Evolutionary conservation across 2,797 vertebrate genomes (phyloP).

Genomic region (Leptatherina wallacei): DNA sequence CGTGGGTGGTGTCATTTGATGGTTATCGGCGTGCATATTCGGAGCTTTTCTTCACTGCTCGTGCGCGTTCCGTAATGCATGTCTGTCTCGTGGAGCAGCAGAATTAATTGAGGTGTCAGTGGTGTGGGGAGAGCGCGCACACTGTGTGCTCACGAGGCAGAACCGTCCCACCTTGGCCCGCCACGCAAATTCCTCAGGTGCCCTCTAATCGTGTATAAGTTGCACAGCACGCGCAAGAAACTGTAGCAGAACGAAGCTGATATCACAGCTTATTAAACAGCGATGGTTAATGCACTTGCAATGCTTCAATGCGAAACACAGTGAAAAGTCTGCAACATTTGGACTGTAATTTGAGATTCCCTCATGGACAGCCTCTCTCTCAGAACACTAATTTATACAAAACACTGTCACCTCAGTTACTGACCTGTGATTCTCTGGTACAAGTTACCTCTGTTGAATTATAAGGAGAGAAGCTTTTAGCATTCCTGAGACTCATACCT

Average conservation of each 20-base stretch:
- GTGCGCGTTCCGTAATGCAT: constrained; percentile 34
- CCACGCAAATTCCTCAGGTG: constrained; percentile 71
- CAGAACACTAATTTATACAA: neutral
- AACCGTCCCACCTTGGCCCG: constrained; percentile 59
- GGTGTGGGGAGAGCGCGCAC: constrained; percentile 45
- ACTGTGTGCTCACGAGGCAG: constrained; percentile 64
- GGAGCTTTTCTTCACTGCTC: constrained; percentile 44
- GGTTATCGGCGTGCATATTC: constrained; percentile 64
- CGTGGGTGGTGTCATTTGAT: constrained; percentile 77
- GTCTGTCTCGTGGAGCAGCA: constrained; percentile 33
- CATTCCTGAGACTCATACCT: constrained; percentile 8
- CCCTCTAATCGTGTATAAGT: constrained; percentile 23
- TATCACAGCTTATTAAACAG: neutral
- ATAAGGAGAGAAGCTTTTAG: constrained; percentile 1
- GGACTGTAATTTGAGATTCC: neutral
- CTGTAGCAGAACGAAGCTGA: constrained; percentile 18
- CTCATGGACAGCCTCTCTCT: neutral
- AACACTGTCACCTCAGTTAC: neutral
- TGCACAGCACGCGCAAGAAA: constrained; percentile 6
- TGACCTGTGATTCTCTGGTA: neutral
- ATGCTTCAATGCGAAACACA: neutral
- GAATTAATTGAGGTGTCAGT: constrained; percentile 49
- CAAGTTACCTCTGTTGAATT: neutral
- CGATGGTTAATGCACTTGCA: neutral
- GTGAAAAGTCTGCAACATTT: neutral